Conservation (phyloP, 2,797 vertebrate genomes). For the Argentina silus region DNA sequence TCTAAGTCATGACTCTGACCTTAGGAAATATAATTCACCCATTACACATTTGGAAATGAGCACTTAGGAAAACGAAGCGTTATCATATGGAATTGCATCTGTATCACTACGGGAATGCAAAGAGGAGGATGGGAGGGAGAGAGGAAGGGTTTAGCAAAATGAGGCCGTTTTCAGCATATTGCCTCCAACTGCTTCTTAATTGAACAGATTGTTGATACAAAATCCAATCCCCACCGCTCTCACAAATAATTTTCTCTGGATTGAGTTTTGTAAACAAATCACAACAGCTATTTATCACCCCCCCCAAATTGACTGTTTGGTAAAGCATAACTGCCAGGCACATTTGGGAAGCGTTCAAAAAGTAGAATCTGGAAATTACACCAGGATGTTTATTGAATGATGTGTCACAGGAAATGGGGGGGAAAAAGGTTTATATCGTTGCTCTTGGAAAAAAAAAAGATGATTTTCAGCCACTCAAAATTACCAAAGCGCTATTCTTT, state of each 20-base stretch:
- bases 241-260: conserved; percentile 91
- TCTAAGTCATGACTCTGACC: conserved; percentile 75
- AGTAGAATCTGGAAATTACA: conserved; percentile 66
- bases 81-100: conserved; percentile 73
- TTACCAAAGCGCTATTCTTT: conserved; percentile 47
- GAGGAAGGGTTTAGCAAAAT: conserved; percentile 65
- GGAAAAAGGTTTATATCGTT: too few relatives aligned
- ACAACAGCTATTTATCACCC: conserved; percentile 93
- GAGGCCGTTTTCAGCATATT: conserved; percentile 84
- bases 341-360: conserved; percentile 88
- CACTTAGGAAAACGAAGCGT: conserved; percentile 76
- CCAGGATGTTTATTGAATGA: conserved; percentile 53
- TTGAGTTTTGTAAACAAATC: conserved; percentile 90
- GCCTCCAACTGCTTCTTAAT: conserved; percentile 93
- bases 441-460: neutral
- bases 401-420: neutral
- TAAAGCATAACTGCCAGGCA: conserved; percentile 91
- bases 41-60: conserved; percentile 77
- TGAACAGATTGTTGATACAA: conserved; percentile 93
- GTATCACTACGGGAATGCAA: conserved; percentile 56
- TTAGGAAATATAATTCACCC: conserved; percentile 78
- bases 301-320: conserved; percentile 94
- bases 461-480: conserved; percentile 64
- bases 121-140: conserved; percentile 45
- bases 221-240: conserved; percentile 88